Percentiles rank a stretch among this genome's conserved stretches.
Evolutionary conservation across 2,113 vertebrate species (phyloP).

Genomic region (Lamprotornis superbus): DNA sequence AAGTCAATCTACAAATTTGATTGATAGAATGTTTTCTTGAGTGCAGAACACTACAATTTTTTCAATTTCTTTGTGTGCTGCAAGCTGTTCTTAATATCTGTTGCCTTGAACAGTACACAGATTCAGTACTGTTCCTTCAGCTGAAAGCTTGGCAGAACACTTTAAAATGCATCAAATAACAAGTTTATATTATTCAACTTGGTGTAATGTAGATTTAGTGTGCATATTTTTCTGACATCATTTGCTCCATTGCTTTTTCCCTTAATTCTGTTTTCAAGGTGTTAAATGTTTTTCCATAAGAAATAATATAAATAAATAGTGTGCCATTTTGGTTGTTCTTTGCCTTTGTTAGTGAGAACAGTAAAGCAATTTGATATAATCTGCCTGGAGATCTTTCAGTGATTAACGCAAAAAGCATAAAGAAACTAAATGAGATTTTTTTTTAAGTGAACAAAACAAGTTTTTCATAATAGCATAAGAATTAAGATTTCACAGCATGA

Average conservation of each 20-base stretch:
- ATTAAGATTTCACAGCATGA: slow-evolving; percentile 48
- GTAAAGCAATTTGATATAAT: slow-evolving; percentile 5
- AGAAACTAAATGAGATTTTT: not conserved
- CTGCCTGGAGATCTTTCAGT: not conserved
- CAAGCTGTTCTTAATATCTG: not conserved
- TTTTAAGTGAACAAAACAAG: not conserved
- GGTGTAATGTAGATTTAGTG: not conserved
- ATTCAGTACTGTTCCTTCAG: not conserved
- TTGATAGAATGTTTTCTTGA: not conserved
- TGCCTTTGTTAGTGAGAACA: not conserved
- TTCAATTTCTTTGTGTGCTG: not conserved
- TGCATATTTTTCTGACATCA: not conserved
- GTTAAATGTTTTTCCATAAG: not conserved
- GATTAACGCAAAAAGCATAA: slow-evolving; percentile 24
- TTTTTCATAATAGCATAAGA: not conserved
- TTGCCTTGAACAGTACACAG: not conserved
- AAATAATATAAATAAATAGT: not conserved
- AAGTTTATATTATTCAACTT: not conserved
- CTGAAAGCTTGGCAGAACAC: not conserved
- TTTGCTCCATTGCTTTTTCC: not conserved
- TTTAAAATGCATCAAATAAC: not conserved
- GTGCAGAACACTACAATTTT: not conserved
- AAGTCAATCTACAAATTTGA: not conserved
- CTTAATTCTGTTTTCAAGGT: not conserved
- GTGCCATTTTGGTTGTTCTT: not conserved